phyloP scores from a whole-genome alignment of 2,797 vertebrate genomes.

The Huso huso region DNA sequence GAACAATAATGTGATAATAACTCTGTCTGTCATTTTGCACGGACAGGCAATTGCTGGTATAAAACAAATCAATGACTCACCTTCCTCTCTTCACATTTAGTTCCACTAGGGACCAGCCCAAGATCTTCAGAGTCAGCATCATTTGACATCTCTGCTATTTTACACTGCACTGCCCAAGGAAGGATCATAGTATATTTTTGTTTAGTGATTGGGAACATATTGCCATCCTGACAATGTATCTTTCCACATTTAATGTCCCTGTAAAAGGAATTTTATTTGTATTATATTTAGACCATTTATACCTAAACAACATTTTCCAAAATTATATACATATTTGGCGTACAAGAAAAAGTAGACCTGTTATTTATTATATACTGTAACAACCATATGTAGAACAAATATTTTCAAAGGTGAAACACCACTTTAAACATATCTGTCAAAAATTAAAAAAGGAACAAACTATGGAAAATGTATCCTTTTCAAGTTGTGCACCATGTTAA shows the following conservation, averaged over 20 bases:
- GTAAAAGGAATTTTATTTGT: conserved; percentile 12
- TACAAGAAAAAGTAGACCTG: neutral
- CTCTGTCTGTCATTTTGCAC: too few relatives aligned
- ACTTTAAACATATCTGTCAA: too few relatives aligned
- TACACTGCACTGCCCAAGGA: conserved; percentile 31
- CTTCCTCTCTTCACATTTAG: conserved; percentile 75
- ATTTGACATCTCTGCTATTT: conserved; percentile 39
- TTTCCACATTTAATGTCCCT: conserved; percentile 65
- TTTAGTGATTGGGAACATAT: conserved; percentile 47
- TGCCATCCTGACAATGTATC: conserved; percentile 69
- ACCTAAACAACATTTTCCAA: too few relatives aligned
- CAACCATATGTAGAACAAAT: neutral
- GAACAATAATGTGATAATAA: too few relatives aligned
- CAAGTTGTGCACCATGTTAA: too few relatives aligned
- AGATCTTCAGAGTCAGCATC: conserved; percentile 45
- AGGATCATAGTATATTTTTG: conserved; percentile 41
- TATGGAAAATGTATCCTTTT: too few relatives aligned
- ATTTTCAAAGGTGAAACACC: neutral
- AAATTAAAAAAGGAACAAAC: too few relatives aligned
- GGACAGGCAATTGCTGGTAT: too few relatives aligned
- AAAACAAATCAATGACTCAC: conserved; percentile 41
- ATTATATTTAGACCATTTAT: too few relatives aligned
- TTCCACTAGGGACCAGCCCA: conserved; percentile 65
- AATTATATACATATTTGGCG: too few relatives aligned
- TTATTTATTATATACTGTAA: neutral